Evolutionary conservation across 2,797 vertebrate species (phyloP).

Genomic region (Acanthurus lineatus): DNA sequence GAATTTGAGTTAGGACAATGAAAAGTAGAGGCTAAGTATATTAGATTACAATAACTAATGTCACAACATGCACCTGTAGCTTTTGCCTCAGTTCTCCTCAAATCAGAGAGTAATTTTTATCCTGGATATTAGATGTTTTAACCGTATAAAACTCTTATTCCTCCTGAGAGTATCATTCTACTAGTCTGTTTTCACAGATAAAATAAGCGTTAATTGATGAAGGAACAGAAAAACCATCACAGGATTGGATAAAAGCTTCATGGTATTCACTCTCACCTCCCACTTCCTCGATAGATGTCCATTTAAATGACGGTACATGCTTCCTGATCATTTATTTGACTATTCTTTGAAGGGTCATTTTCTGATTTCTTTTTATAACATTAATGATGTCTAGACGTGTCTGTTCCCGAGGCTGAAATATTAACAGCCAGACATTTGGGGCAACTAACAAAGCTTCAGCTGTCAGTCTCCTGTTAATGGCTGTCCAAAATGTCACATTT

Average conservation of each 20-base stretch:
- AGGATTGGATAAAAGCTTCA: neutral
- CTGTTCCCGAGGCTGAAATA: conserved; percentile 31
- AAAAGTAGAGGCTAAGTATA: too few species aligned
- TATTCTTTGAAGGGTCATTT: conserved; percentile 1
- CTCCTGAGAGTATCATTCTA: neutral
- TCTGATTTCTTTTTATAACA: conserved; percentile 27
- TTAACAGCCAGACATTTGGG: conserved; percentile 47
- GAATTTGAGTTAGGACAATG: too few species aligned
- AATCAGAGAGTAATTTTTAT: too few species aligned
- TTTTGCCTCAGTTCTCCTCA: too few species aligned
- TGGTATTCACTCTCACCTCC: conserved; percentile 29
- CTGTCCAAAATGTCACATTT: conserved; percentile 58
- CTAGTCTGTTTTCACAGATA: neutral
- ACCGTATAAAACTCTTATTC: too few species aligned
- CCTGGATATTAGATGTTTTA: too few species aligned
- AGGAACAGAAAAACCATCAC: neutral
- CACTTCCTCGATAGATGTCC: neutral
- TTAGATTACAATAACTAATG: too few species aligned
- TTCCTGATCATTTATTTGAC: conserved; percentile 15
- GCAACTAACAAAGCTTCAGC: conserved; percentile 50
- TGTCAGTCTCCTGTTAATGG: conserved; percentile 60
- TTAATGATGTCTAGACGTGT: conserved; percentile 45
- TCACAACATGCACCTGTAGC: too few species aligned
- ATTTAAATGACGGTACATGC: conserved; percentile 13
- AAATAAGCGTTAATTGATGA: neutral